These are phyloP conservation scores for Anisognathus igniventris DNA, from an alignment of 2,797 vertebrate species.

Conservation along the genomic window DNA sequence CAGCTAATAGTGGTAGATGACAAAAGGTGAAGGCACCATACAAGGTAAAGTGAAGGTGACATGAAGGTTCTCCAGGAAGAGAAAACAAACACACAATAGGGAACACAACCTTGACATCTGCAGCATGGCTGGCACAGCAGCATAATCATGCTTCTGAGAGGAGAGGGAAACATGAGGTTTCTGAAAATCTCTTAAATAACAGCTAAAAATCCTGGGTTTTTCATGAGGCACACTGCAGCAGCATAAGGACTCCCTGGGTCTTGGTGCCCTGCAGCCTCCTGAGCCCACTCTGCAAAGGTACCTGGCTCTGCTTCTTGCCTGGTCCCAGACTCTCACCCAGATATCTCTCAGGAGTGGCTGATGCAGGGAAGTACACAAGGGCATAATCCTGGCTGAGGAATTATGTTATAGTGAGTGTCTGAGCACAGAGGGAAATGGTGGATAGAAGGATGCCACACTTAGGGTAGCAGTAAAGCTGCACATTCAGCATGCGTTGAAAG, in stretches of 20 bases:
- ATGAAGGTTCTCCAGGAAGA: not conserved
- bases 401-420: not conserved
- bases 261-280: rapidly evolving
- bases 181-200: not conserved
- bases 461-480: not conserved
- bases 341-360: not conserved
- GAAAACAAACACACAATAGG: not conserved
- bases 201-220: not conserved
- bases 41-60: not conserved
- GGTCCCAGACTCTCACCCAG: not conserved
- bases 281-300: rapidly evolving
- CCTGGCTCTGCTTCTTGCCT: not conserved
- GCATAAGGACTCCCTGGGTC: not conserved
- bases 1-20: not conserved
- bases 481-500: rapidly evolving
- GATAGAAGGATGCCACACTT: not conserved
- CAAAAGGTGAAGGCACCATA: not conserved
- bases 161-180: not conserved
- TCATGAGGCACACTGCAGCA: not conserved
- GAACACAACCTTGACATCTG: not conserved
- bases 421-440: not conserved
- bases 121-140: not conserved
- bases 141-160: rapidly evolving
- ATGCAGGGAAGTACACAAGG: rapidly evolving
- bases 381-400: not conserved